phyloP scores from a whole-genome alignment of 2,888 invertebrate genomes.

The Itoplectis maculator region DNA sequence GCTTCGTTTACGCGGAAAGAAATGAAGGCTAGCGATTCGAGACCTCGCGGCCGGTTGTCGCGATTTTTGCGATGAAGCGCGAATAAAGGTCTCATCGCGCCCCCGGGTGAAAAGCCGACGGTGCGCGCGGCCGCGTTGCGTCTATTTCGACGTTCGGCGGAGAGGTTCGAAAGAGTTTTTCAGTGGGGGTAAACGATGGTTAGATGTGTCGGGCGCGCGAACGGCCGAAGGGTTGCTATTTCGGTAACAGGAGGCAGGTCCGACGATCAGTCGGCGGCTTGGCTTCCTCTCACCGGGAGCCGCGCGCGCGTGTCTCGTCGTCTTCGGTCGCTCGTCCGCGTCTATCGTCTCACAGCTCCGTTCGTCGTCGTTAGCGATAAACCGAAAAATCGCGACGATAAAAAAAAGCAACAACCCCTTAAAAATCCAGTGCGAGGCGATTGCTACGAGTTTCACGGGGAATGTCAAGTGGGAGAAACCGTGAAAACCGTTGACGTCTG shows the following conservation, averaged over 20 bases:
- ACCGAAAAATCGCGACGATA: neutral
- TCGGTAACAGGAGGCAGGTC: constrained; percentile 77
- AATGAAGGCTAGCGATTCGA: too few species aligned
- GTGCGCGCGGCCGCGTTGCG: constrained; percentile 48
- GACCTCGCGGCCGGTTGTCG: neutral
- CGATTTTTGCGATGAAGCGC: constrained; percentile 1
- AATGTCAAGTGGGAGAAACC: constrained; percentile 15
- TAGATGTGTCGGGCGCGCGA: constrained; percentile 48
- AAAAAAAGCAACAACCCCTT: constrained; percentile 1
- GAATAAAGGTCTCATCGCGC: constrained; percentile 10
- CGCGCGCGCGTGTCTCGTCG: constrained; percentile 39
- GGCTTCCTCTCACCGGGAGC: constrained; percentile 78
- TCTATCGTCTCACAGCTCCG: constrained; percentile 5
- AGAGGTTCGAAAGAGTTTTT: constrained; percentile 32
- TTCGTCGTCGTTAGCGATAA: constrained; percentile 9
- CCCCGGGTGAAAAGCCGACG: constrained; percentile 19
- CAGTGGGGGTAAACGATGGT: constrained; percentile 70
- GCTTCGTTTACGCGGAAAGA: too few species aligned
- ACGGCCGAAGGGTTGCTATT: constrained; percentile 78
- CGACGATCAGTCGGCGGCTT: constrained; percentile 81
- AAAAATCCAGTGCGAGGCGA: constrained; percentile 42
- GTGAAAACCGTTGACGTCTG: constrained; percentile 16
- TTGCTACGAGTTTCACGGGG: neutral
- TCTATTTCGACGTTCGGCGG: constrained; percentile 58
- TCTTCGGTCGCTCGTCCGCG: constrained; percentile 31